Conservation (phyloP, 1,140 invertebrate genomes). For the Myzus persicae region DNA sequence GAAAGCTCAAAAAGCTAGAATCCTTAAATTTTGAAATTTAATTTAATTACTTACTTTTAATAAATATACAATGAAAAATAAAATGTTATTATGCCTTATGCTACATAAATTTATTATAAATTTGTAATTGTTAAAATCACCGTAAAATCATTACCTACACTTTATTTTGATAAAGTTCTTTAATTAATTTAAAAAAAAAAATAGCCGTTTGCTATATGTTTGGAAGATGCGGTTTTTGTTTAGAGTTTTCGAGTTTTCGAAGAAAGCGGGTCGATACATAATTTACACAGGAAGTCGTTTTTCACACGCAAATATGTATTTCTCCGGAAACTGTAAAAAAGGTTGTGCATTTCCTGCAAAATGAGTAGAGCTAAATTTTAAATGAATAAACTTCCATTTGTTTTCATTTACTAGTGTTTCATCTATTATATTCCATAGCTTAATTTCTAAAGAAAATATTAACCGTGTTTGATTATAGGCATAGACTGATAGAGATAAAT, state of each 20-base stretch:
- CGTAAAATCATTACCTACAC: background rate
- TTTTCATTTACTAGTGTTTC: background rate
- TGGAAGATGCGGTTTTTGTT: background rate
- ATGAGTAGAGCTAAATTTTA: background rate
- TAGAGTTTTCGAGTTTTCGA: background rate
- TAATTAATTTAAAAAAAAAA: background rate
- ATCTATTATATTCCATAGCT: background rate
- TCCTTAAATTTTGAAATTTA: background rate
- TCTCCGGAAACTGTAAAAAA: background rate
- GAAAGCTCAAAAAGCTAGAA: background rate
- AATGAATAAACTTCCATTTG: background rate
- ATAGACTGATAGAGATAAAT: background rate
- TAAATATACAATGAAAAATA: background rate
- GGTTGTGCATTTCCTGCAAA: background rate
- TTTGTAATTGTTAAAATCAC: background rate
- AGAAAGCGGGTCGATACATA: background rate
- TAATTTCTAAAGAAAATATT: background rate
- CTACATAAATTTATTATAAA: background rate
- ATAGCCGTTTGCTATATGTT: background rate
- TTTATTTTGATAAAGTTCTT: background rate
- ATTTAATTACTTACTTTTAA: background rate
- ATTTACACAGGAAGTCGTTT: conserved; percentile 2
- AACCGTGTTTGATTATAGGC: background rate
- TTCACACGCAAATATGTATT: conserved; percentile 31
- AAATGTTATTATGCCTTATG: too few relatives aligned